phyloP scores from a whole-genome alignment of 2,797 vertebrate genomes.

The Falco novaeseelandiae region DNA sequence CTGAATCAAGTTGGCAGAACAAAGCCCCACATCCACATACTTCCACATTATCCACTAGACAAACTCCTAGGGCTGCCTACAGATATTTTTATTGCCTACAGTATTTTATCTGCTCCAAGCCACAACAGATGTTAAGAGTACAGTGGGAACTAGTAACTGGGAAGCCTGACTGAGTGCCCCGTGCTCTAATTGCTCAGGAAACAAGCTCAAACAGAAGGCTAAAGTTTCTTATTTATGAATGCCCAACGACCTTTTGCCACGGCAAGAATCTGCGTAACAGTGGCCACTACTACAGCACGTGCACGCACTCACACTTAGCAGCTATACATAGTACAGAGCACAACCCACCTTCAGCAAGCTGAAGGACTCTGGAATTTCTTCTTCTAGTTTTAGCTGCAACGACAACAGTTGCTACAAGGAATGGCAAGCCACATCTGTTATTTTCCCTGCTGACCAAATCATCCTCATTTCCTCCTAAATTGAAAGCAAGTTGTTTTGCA shows the following conservation, averaged over 20 bases:
- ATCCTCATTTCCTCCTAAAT: neutral
- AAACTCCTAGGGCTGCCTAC: neutral
- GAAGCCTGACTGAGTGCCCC: neutral
- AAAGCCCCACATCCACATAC: neutral
- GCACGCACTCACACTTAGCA: neutral
- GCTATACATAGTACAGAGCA: neutral
- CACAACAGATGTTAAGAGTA: neutral
- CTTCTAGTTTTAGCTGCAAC: neutral
- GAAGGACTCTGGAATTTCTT: neutral
- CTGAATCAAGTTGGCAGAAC: neutral
- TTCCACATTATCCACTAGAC: fast-evolving
- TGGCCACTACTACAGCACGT: neutral
- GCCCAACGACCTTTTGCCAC: fast-evolving
- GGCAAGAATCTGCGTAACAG: fast-evolving
- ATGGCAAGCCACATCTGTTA: neutral
- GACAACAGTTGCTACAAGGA: neutral
- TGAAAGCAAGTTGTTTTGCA: neutral
- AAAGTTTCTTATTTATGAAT: neutral
- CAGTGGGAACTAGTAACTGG: fast-evolving
- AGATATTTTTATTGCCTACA: neutral
- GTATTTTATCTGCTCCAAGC: neutral
- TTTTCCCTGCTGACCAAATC: neutral
- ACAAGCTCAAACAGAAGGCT: neutral
- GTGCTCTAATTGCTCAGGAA: neutral
- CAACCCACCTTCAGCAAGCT: neutral